phyloP scores from a whole-genome alignment of 2,113 vertebrate genomes.

The Sarotherodon lohbergeri region DNA sequence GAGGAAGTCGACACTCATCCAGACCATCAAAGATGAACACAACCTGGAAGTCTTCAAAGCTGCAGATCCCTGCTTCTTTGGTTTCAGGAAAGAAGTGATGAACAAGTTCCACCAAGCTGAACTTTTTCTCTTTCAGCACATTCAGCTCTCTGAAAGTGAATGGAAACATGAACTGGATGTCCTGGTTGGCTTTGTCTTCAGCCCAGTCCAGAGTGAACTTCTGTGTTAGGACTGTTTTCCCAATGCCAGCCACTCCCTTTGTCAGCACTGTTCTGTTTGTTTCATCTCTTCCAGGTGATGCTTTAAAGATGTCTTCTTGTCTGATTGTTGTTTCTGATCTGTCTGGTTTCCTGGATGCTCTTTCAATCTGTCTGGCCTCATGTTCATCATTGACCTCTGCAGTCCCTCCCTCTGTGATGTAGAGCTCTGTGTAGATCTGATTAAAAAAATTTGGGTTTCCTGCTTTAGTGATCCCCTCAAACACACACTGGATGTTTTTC shows the following conservation, averaged over 20 bases:
- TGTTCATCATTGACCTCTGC: slow-evolving; percentile 8
- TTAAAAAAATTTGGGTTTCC: background rate
- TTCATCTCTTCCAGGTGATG: too few relatives aligned
- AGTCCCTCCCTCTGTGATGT: slow-evolving; percentile 32
- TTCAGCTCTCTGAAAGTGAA: too few relatives aligned
- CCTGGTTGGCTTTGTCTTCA: too few relatives aligned
- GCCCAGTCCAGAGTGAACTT: too few relatives aligned
- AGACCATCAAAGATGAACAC: background rate
- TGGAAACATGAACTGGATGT: too few relatives aligned
- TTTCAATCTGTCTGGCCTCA: slow-evolving; percentile 34
- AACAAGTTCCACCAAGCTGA: too few relatives aligned
- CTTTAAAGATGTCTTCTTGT: background rate
- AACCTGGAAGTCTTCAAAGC: background rate
- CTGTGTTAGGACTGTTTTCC: too few relatives aligned
- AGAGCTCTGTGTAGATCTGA: slow-evolving; percentile 40
- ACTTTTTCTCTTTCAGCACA: too few relatives aligned
- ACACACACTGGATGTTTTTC: background rate
- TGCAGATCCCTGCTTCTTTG: background rate
- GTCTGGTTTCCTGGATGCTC: background rate
- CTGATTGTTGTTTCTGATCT: background rate
- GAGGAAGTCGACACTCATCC: background rate
- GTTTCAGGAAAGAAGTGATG: too few relatives aligned
- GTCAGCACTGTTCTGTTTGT: too few relatives aligned
- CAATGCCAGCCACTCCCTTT: too few relatives aligned
- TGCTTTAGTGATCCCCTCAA: background rate